Evolutionary conservation across 2,888 invertebrate genomes (phyloP).

Genomic region (Lithosia quadra): DNA sequence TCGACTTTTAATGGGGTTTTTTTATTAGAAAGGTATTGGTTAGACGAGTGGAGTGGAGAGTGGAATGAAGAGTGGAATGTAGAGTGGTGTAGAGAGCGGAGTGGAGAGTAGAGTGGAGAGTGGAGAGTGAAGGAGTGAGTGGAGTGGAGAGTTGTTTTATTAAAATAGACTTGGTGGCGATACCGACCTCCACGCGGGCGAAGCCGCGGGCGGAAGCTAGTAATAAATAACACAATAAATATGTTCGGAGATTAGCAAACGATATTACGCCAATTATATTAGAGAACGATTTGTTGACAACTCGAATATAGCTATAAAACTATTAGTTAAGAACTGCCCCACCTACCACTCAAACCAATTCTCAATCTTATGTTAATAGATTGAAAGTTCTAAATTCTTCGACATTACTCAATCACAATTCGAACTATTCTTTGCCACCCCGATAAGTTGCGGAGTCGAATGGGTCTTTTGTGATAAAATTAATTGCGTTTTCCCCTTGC

Average conservation of each 20-base stretch:
- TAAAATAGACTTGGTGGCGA: too few species aligned
- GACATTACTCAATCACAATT: constrained; percentile 51
- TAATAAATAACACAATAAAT: background rate
- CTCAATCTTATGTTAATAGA: constrained; percentile 19
- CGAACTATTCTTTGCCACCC: constrained; percentile 56
- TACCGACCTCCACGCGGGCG: too few species aligned
- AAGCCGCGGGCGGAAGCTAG: too few species aligned
- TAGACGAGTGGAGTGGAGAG: too few species aligned
- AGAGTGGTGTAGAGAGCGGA: too few species aligned
- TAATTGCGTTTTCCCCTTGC: constrained; percentile 81
- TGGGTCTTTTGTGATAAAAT: constrained; percentile 78
- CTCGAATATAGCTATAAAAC: constrained; percentile 35
- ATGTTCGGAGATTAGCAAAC: constrained; percentile 12
- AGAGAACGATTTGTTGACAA: constrained; percentile 24
- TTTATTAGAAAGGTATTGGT: too few species aligned
- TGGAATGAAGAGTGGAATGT: too few species aligned
- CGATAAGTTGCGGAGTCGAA: constrained; percentile 56
- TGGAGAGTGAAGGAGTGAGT: too few species aligned
- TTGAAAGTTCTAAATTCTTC: constrained; percentile 29
- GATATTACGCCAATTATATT: constrained; percentile 27
- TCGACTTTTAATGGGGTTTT: too few species aligned
- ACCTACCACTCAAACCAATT: constrained; percentile 5
- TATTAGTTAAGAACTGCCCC: constrained; percentile 24
- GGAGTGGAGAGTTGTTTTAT: too few species aligned
- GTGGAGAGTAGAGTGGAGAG: too few species aligned